Evolutionary conservation across 2,113 vertebrate genomes (phyloP).

Genomic region (Steatornis caripensis): DNA sequence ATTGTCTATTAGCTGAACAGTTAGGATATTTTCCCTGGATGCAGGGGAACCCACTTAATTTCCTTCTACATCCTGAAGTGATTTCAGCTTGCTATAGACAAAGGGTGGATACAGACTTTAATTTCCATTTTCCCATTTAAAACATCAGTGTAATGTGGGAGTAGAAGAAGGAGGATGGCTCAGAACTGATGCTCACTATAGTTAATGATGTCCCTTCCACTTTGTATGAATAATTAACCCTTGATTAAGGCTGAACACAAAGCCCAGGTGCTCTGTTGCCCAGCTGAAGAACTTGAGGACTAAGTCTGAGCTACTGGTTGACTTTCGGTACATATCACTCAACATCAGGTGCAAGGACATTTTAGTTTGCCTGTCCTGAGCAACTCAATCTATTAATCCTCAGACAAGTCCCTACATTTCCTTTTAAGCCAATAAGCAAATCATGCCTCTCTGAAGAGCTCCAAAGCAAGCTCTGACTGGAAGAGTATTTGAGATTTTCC

Average conservation of each 20-base stretch:
- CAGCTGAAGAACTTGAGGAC: background rate
- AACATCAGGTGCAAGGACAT: background rate
- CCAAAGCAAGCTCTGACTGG: background rate
- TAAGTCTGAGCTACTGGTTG: background rate
- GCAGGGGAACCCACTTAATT: background rate
- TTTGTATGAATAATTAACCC: background rate
- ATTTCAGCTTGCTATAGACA: background rate
- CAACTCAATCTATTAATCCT: background rate
- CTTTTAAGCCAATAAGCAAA: background rate
- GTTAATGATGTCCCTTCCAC: background rate
- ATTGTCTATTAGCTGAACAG: background rate
- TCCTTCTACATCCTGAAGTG: background rate
- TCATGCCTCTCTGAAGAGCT: background rate
- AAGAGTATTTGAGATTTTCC: background rate
- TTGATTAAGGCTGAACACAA: background rate
- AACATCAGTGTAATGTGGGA: background rate
- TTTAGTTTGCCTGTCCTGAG: background rate
- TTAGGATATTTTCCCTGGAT: background rate
- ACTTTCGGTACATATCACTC: background rate
- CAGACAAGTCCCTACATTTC: background rate
- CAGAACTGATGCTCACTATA: background rate
- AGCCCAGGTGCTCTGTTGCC: background rate
- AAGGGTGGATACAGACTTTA: rapidly evolving
- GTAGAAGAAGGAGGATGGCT: background rate
- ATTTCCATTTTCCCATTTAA: background rate